Evolutionary conservation across 2,113 vertebrate genomes (phyloP).

Genomic region (Camelus bactrianus): DNA sequence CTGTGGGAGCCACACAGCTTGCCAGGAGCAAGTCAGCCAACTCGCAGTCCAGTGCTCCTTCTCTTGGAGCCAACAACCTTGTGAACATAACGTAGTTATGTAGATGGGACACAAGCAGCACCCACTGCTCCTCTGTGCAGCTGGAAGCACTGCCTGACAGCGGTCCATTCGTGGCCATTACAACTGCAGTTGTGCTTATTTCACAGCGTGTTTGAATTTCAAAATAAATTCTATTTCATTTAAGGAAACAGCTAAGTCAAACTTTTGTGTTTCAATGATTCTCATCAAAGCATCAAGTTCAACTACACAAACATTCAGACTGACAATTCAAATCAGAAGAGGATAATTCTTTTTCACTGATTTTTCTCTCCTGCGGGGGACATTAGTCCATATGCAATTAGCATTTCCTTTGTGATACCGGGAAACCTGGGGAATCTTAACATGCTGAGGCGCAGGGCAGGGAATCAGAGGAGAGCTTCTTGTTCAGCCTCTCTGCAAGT

Average conservation of each 20-base stretch:
- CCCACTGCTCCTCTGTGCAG: neutral
- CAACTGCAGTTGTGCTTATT: conserved; percentile 27
- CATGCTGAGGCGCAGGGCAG: neutral
- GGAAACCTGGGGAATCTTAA: neutral
- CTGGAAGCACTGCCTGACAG: neutral
- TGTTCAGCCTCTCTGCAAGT: neutral
- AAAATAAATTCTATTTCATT: conserved; percentile 72
- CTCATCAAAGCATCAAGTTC: conserved; percentile 66
- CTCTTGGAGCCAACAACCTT: neutral
- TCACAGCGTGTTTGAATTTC: conserved; percentile 34
- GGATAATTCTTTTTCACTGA: conserved; percentile 41
- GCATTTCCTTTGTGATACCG: neutral
- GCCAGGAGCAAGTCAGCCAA: neutral
- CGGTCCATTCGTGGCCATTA: neutral
- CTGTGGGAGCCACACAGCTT: neutral
- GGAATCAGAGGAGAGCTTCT: neutral
- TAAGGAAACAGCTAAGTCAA: conserved; percentile 31
- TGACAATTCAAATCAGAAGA: conserved; percentile 64
- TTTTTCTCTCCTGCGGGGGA: conserved; percentile 26
- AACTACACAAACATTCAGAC: conserved; percentile 50
- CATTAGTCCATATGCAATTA: neutral
- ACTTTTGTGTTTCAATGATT: conserved; percentile 54
- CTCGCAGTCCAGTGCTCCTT: neutral
- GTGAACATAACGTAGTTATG: neutral
- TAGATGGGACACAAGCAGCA: neutral